Conservation (phyloP, 2,113 vertebrate genomes). For the Charadrius vociferus region DNA sequence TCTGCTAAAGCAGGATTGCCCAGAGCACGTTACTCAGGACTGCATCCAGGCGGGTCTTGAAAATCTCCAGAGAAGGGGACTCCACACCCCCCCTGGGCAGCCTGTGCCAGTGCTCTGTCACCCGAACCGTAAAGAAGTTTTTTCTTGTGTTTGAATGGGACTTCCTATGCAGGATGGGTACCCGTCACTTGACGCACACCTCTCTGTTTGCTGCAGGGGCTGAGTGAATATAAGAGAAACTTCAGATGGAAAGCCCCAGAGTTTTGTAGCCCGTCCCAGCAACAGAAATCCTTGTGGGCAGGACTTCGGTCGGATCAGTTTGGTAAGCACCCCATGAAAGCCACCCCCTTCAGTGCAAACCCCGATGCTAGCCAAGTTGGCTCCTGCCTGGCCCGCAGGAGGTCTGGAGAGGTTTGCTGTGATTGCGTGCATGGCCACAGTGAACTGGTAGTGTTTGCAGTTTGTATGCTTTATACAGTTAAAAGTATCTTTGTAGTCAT, state of each 20-base stretch:
- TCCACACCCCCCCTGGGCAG: too few relatives aligned
- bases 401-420: neutral
- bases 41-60: too few relatives aligned
- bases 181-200: neutral
- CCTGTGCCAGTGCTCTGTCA: too few relatives aligned
- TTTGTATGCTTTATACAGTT: neutral
- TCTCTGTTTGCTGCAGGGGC: constrained; percentile 72
- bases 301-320: constrained; percentile 84
- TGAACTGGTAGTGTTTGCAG: neutral
- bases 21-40: too few relatives aligned
- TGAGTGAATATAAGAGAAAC: constrained; percentile 83
- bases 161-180: fast-evolving
- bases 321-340: constrained; percentile 67
- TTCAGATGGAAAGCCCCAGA: constrained; percentile 74
- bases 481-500: neutral
- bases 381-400: neutral
- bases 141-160: too few relatives aligned
- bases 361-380: fast-evolving
- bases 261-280: constrained; percentile 51
- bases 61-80: too few relatives aligned
- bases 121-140: too few relatives aligned
- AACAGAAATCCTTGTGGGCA: constrained; percentile 72
- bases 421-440: neutral
- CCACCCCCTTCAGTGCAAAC: neutral
- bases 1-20: too few relatives aligned